Conservation (phyloP, 2,113 vertebrate genomes). For the Tragulus kanchil region DNA sequence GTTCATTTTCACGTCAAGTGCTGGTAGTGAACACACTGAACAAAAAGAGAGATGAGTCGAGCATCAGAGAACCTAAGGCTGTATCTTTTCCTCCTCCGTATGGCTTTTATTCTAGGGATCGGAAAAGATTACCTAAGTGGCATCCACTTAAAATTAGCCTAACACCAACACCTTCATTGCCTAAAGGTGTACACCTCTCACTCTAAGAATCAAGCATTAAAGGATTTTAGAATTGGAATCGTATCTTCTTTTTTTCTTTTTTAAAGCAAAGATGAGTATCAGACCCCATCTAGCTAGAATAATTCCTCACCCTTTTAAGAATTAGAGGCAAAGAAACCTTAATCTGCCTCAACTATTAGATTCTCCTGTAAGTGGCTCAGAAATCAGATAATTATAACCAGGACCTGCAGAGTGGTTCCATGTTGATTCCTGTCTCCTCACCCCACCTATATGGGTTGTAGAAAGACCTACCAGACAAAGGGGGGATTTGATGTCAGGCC, state of each 20-base stretch:
- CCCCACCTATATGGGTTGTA: neutral
- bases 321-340: neutral
- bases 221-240: neutral
- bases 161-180: neutral
- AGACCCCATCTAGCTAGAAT: neutral
- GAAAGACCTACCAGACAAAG: neutral
- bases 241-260: neutral
- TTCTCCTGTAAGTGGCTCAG: neutral
- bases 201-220: neutral
- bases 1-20: neutral
- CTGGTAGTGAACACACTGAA: neutral
- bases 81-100: neutral
- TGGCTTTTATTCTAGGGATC: neutral
- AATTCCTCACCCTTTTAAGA: neutral
- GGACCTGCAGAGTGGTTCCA: neutral
- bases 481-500: neutral
- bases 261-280: neutral
- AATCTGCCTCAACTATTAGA: neutral
- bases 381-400: neutral
- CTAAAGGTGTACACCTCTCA: neutral
- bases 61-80: neutral
- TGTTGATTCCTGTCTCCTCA: neutral
- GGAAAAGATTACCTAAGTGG: neutral
- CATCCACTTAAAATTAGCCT: neutral
- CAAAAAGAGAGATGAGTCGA: neutral